Evolutionary conservation across 2,888 invertebrate genomes (phyloP).

Genomic region (Xanthorhoe spadicearia): DNA sequence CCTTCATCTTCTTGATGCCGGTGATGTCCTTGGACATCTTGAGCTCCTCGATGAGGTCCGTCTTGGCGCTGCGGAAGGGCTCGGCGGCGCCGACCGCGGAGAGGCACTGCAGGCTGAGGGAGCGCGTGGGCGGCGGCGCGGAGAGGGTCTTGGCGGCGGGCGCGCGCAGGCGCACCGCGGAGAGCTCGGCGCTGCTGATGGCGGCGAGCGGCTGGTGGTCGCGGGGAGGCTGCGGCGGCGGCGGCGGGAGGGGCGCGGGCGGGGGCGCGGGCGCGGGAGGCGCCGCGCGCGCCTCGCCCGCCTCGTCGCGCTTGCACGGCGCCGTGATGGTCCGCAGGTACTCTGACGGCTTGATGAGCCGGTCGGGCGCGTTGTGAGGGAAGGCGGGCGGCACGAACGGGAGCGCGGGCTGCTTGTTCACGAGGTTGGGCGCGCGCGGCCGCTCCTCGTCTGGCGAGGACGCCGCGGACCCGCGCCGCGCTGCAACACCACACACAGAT

Average conservation of each 20-base stretch:
- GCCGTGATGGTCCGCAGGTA: conserved; percentile 93
- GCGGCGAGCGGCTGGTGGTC: conserved; percentile 91
- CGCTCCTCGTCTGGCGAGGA: conserved; percentile 81
- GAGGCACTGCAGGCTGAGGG: conserved; percentile 90
- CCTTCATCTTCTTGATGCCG: conserved; percentile 96
- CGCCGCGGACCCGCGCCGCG: conserved; percentile 74
- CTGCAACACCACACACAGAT: conserved; percentile 64
- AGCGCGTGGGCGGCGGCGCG: conserved; percentile 88
- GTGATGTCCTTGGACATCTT: conserved; percentile 96
- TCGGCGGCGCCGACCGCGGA: conserved; percentile 84
- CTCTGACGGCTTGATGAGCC: conserved; percentile 96
- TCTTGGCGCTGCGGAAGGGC: conserved; percentile 90
- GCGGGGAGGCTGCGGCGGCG: conserved; percentile 66
- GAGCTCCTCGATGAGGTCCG: conserved; percentile 95
- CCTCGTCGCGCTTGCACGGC: conserved; percentile 83
- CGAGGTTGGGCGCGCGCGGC: conserved; percentile 87
- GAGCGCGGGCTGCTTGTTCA: conserved; percentile 93
- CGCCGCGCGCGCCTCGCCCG: conserved; percentile 84
- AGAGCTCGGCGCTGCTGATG: conserved; percentile 94
- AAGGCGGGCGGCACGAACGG: conserved; percentile 97
- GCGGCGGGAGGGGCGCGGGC: conserved; percentile 64
- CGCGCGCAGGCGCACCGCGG: conserved; percentile 91
- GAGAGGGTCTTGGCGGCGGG: conserved; percentile 92
- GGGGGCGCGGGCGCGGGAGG: conserved; percentile 86
- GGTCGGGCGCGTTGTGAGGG: conserved; percentile 91